These are phyloP conservation scores for Botia kubotai DNA, from an alignment of 2,797 vertebrate genomes.

Conservation along the genomic window DNA sequence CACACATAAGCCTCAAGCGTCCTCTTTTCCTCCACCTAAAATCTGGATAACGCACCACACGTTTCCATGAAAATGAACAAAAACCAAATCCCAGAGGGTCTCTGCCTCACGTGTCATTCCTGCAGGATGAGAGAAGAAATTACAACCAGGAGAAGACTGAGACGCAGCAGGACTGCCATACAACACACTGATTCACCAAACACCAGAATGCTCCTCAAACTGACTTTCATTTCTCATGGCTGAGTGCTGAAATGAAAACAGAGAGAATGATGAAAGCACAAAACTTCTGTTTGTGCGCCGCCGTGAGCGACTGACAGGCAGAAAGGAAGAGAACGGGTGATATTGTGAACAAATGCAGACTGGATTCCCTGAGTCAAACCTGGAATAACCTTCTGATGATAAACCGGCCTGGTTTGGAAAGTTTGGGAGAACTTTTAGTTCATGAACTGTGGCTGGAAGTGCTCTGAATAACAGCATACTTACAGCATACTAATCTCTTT, in stretches of 20 bases:
- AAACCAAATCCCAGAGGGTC: conserved; percentile 21
- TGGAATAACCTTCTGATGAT: conserved; percentile 34
- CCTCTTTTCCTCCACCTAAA: no score
- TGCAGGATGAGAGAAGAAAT: conserved; percentile 44
- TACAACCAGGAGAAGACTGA: conserved; percentile 46
- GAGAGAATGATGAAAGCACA: conserved; percentile 56
- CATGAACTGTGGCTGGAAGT: neutral
- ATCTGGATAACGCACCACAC: neutral
- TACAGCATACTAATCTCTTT: neutral
- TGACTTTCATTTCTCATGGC: conserved; percentile 56
- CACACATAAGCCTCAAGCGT: no score
- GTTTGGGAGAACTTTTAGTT: conserved; percentile 26
- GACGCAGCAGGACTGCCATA: conserved; percentile 32
- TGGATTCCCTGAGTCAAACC: neutral
- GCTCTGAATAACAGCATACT: neutral
- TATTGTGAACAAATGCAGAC: conserved; percentile 31
- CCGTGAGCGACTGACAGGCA: conserved; percentile 29
- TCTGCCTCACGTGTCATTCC: conserved; percentile 40
- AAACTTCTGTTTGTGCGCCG: conserved; percentile 33
- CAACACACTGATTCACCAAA: conserved; percentile 54
- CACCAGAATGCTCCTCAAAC: conserved; percentile 47
- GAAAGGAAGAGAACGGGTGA: conserved; percentile 33
- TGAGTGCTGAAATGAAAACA: conserved; percentile 28
- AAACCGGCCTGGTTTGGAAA: neutral
- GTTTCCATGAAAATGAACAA: conserved; percentile 3